Evolutionary conservation across 2,113 vertebrate genomes (phyloP), one percentile per base, ranked within the genome.

Genomic region (Galbula dea): DNA sequence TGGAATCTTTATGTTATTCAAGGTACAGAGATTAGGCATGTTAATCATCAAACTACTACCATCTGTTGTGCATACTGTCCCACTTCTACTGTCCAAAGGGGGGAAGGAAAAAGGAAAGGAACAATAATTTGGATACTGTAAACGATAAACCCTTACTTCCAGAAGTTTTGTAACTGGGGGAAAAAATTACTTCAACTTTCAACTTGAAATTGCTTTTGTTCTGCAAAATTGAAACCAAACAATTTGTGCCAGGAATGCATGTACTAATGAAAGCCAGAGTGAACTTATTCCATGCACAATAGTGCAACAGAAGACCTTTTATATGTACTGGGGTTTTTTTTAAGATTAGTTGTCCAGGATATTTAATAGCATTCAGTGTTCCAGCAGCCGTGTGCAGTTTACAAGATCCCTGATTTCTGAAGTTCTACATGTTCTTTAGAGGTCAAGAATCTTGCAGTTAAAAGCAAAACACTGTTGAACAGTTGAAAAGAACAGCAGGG

Each of bases 201-300:
- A 88, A 71, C 12, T 68, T 43, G 41, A 80, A 88, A 87, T 86
- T 69, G 20, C 26, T 69, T 76, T 89, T 91, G 51, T 88, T 89
- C 82, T 89, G 48, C 51, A 83, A 29, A 94, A 82, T 58, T 88
- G 73, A 91, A 90, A 80, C 4, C 36, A 91, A 93, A 86, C 17
- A 90, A 79, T 4, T 32, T 89, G 32, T 80, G 37, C 52, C 45
- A 90, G 51, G 59, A 95, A 94, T 75, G 22, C 17, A 61, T 43
- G 17, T 43, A 63, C 48, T 67, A 95, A 89, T 91, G 74, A 82
- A 86, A 58, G 7, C 29, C 72, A 92, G 78, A 87, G 15, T 67
- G 45, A 94, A 89, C 15, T 46, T 63, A 67, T 63, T 83, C 49
- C 20, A 18, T 54, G 49, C 12, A 72, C 41, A 85, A 39, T 85